A percentile compares a stretch with the other conserved stretches of the same genome.
Evolutionary conservation across 2,888 invertebrate species (phyloP).

Genomic region (Pseudoips prasinana): DNA sequence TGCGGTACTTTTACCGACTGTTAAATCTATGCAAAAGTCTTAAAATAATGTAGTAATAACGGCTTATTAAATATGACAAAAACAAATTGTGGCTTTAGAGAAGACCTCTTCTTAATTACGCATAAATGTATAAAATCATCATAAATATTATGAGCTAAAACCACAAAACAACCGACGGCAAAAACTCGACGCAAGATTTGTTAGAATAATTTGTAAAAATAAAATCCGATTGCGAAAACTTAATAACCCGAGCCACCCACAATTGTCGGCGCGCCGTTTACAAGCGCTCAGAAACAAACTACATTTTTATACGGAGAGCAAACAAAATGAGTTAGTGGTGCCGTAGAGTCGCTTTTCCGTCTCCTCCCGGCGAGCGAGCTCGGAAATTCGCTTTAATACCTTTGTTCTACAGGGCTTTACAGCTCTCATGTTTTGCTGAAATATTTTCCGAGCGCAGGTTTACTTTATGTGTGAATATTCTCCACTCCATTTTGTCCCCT

Average conservation of each 20-base stretch:
- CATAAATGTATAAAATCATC: too few species aligned
- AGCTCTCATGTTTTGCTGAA: constrained; percentile 64
- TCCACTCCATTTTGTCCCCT: constrained; percentile 43
- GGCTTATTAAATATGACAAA: too few species aligned
- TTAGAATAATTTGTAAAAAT: constrained; percentile 44
- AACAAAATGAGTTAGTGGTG: constrained; percentile 75
- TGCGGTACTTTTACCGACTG: too few species aligned
- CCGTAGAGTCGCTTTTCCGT: constrained; percentile 66
- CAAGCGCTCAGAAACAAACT: constrained; percentile 67
- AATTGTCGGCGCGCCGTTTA: constrained; percentile 49
- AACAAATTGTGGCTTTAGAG: too few species aligned
- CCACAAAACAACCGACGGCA: constrained; percentile 23
- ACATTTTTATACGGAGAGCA: constrained; percentile 73
- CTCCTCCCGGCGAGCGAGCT: constrained; percentile 64
- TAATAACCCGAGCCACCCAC: constrained; percentile 51
- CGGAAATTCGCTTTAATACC: constrained; percentile 78
- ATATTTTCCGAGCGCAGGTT: constrained; percentile 58
- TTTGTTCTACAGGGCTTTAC: constrained; percentile 76
- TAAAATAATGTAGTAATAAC: too few species aligned
- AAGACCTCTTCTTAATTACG: too few species aligned
- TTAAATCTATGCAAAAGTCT: too few species aligned
- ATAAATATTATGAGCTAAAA: constrained; percentile 3
- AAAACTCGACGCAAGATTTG: constrained; percentile 33
- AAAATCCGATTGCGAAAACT: constrained; percentile 45
- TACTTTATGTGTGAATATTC: constrained; percentile 58